These are phyloP conservation scores for Melitaea athalia DNA, from an alignment of 2,888 invertebrate genomes.

Conservation along the genomic window DNA sequence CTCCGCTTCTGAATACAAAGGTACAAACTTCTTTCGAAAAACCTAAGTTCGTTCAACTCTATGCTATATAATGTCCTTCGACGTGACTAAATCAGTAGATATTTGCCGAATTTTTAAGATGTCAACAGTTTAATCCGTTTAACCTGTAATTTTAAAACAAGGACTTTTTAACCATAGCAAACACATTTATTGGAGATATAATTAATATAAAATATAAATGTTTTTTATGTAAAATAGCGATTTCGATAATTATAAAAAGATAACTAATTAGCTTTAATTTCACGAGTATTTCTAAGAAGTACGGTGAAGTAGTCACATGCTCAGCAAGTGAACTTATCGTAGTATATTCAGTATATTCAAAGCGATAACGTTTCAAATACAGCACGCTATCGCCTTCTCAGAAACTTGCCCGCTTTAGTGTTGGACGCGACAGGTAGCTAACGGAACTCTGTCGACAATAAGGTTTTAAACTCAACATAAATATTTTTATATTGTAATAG, in stretches of 20 bases:
- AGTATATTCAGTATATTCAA: slow-evolving; percentile 69
- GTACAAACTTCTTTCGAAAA: slow-evolving; percentile 61
- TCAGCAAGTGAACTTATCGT: slow-evolving; percentile 73
- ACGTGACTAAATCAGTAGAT: not conserved
- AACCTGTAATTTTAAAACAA: not conserved
- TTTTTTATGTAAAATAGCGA: slow-evolving; percentile 3
- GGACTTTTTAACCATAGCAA: not conserved
- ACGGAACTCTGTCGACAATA: slow-evolving; percentile 73
- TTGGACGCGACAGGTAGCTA: slow-evolving; percentile 75
- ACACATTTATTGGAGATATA: not conserved
- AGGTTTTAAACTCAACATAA: slow-evolving; percentile 31
- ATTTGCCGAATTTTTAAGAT: not conserved
- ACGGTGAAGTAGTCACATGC: slow-evolving; percentile 61
- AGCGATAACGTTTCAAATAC: slow-evolving; percentile 79
- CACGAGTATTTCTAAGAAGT: slow-evolving; percentile 64
- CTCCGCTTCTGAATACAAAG: slow-evolving; percentile 73
- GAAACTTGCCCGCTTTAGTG: slow-evolving; percentile 61
- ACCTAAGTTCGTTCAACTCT: slow-evolving; percentile 70
- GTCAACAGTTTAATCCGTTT: not conserved
- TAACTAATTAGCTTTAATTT: slow-evolving; percentile 58
- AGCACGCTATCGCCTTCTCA: slow-evolving; percentile 75
- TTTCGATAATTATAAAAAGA: slow-evolving; percentile 22
- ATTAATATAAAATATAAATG: not conserved
- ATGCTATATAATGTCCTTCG: slow-evolving; percentile 10
- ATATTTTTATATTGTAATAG: slow-evolving; percentile 2